Conservation (phyloP, 1,140 invertebrate genomes). For the Panagrolaimus sp. region DNA sequence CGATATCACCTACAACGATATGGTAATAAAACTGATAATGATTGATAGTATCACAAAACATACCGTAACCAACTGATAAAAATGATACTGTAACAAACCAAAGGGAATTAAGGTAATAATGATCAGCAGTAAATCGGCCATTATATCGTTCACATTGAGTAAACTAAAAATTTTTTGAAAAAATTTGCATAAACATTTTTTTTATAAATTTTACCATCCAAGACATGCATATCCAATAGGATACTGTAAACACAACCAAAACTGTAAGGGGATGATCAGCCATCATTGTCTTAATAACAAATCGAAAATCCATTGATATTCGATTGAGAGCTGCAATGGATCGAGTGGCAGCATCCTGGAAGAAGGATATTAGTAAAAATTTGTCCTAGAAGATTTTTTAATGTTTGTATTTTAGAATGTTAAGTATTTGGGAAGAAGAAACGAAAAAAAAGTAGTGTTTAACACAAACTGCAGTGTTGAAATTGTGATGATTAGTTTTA, state of each 20-base stretch:
- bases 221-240: constrained; percentile 59
- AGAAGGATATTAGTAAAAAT: constrained; percentile 19
- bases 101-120: constrained; percentile 64
- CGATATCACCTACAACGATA: not conserved
- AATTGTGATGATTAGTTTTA: no score
- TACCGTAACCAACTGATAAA: constrained; percentile 59
- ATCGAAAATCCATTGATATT: constrained; percentile 59
- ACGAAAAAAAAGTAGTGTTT: no score
- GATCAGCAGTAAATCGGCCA: constrained; percentile 55
- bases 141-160: constrained; percentile 37
- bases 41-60: no score
- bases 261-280: constrained; percentile 58
- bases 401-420: no score
- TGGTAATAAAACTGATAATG: not conserved
- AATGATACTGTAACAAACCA: constrained; percentile 64
- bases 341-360: constrained; percentile 49
- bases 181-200: no score
- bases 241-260: constrained; percentile 55
- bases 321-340: constrained; percentile 58
- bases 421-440: no score
- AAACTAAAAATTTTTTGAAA: no score
- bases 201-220: constrained; percentile 59
- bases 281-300: constrained; percentile 60
- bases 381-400: no score
- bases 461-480: no score